These are phyloP conservation scores for Cryptocheilus praepositus DNA, from an alignment of 2,888 invertebrate genomes.

Conservation along the genomic window DNA sequence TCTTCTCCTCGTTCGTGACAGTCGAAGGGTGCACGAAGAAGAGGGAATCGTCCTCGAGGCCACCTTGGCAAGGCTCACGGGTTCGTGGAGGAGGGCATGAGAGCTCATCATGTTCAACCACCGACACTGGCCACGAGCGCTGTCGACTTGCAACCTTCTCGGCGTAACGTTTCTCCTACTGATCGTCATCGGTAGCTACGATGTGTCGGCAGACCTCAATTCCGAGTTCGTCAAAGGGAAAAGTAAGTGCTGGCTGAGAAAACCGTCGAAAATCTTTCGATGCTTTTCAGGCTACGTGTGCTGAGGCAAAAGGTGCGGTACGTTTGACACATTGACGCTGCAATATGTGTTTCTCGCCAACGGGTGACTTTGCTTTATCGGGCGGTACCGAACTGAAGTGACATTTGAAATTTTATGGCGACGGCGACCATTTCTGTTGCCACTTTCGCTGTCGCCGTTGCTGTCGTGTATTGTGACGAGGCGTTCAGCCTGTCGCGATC, in stretches of 20 bases:
- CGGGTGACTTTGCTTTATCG: too few relatives aligned
- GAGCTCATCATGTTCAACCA: constrained; percentile 72
- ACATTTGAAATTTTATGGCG: too few relatives aligned
- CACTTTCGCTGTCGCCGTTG: too few relatives aligned
- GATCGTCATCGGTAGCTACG: constrained; percentile 58
- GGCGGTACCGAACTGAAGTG: too few relatives aligned
- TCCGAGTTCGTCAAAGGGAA: constrained; percentile 87
- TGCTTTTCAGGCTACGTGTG: background rate
- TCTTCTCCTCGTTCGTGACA: constrained; percentile 48
- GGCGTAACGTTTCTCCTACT: constrained; percentile 58
- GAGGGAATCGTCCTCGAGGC: constrained; percentile 46
- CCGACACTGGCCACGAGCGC: constrained; percentile 68
- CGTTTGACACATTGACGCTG: too few relatives aligned
- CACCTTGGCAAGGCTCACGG: constrained; percentile 63
- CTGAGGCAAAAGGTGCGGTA: background rate
- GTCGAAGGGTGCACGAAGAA: constrained; percentile 48
- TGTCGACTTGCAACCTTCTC: constrained; percentile 62
- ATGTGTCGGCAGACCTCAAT: constrained; percentile 70
- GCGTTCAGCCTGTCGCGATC: too few relatives aligned
- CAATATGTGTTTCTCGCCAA: too few relatives aligned
- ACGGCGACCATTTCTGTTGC: too few relatives aligned
- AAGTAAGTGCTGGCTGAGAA: constrained; percentile 78
- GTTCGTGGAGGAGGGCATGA: constrained; percentile 68
- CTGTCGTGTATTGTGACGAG: too few relatives aligned
- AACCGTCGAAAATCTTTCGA: too few relatives aligned